Evolutionary conservation across 2,888 invertebrate species (phyloP), one percentile per base, ranked within the genome.

Genomic region (Drosophila yooni): DNA sequence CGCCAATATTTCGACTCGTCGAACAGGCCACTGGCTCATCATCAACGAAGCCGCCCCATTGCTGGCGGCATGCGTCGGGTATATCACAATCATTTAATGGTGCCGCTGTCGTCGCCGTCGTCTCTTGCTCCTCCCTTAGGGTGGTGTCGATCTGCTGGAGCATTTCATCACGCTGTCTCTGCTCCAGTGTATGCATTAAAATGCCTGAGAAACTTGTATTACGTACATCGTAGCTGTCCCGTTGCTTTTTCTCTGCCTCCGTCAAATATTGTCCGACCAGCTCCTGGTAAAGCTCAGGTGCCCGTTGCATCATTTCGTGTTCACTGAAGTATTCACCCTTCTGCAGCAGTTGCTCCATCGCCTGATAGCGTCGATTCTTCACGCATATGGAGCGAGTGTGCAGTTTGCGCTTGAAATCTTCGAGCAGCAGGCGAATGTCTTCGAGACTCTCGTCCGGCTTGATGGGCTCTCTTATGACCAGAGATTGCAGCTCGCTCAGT

Each of bases 221-320:
- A 92, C 94, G 82, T 90, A 94, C 88, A 81, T 95, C 95, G 57
- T 94, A 94, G 66, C 94, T 93, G 92, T 96, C 96, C 21, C 96
- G 93, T 60, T 94, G 94, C 74, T 94, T 94, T 70, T 95, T 95
- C 92, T 98, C 97, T 36, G 96, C 95, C 67, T 96, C 95, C 3
- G 96, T 96, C 78, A 98, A 93, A 92, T 96, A 98, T 88, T 96
- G 96, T 0, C 98, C 99, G 51, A 99, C 94, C 80, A 99, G 94
- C 88, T 98, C 97, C 77, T 99, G 97, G 93, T 97, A 99, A 0
- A 99, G 93, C 61, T 97, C 94, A 1, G 99, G 99, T 92, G 98
- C 97, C 70, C 99, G 94, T 81, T 95, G 96, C 95, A 98, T 97
- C 99, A 99, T 99, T 94, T 98, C 97, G 71, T 95, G 95, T 92